Base-by-base conservation (phyloP, 2,797 vertebrate genomes). In the Coregonus ussuriensis region DNA sequence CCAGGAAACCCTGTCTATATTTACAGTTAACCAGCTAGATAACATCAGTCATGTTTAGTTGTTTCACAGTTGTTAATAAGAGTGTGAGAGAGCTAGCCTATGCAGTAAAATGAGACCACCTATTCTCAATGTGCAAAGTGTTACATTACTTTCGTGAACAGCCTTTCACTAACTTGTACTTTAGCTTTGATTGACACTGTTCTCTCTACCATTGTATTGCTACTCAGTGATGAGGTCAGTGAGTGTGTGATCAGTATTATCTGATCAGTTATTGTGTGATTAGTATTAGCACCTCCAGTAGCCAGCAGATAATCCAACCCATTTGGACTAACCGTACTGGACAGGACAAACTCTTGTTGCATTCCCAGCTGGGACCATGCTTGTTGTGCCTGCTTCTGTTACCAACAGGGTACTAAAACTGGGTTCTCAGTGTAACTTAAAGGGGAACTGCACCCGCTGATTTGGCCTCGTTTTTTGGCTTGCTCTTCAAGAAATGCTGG, bases 261-360 rank as follows among this genome's bases (percentile, higher is more conserved):
- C n/a, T 21, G 41, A 47, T 47, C 41, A 9, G 9, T 9, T 47
- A 47, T 47, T 47, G 41, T 47, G 41, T 63, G 59, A 25, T 63
- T 25, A 63, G 59, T 63, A 25, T 63, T 25, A 63, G 59, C 11
- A 63, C n/a, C 6, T 25, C 59, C 59, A 63, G 21, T 9, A 63
- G 59, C 41, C 41, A 47, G 59, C 59, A 63, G 59, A 25, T 63
- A 25, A 97, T 47, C 41, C 41, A 47, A 47, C 9, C 41, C 41
- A 47, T 13, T 47, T 47, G 41, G 11, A 47, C 41, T 47, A 47
- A 47, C 41, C 0, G 0, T 47, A 47, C 9, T 47, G 41, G 41
- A 47, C 41, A 47, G 41, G 41, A 47, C 41, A 47, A 11, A 47
- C 9, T 47, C 41, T 13, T 47, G 41, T 13, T 47, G 41, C 41